Evolutionary conservation across 1,140 invertebrate genomes (phyloP), one percentile per base, ranked within the genome.

Genomic region (Penaeus chinensis): DNA sequence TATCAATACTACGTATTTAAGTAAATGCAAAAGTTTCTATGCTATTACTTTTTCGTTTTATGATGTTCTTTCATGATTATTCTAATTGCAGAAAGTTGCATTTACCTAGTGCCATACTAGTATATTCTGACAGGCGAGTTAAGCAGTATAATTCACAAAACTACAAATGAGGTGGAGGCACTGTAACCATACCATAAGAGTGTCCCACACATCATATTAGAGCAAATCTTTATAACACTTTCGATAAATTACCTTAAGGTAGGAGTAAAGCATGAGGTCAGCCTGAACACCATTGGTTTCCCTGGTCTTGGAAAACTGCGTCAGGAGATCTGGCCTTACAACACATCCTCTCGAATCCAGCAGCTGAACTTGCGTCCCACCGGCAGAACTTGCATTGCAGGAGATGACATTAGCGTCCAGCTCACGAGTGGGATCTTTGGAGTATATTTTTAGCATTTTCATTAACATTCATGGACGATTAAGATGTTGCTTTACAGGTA

Each of bases 261-360:
- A 90, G 7, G 89, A 88, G 69, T 90, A 90, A 0, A 90, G 69
- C 89, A 90, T 90, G 27, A 90, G 83, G 54, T 88, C 89, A 77
- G 89, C 89, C 47, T 88, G 54, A 3, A 90, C 86, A 5, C 89
- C 89, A 65, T 90, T 88, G 61, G 65, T 85, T 27, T 90, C 27
- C 69, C 80, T 85, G 1, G 87, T 85, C 76, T 90, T 90, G 32
- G 86, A 83, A 47, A 90, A 90, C 62, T 65, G 86, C 22, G 89
- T 90, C 65, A 90, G 42, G 61, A 90, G 89, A 42, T 88, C 87
- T 3, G 89, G 89, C 20, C 89, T 22, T 20, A 82, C 19, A 13
- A 88, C 20, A 85, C 89, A 90, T 18, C 89, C 89, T n/a, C 32
- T 65, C 16, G 76, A 27, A 71, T 90, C 89, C 2, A 88, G 16